Evolutionary conservation across 2,113 vertebrate genomes (phyloP).

Genomic region (rat (Rattus norvegicus)): GRCr8 NC_086024.1:33565001-33565500

Average conservation of each 20-base stretch:
- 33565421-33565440: not conserved
- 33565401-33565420: slow-evolving; percentile 4
- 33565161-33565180: not conserved
- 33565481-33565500: not conserved
- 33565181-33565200: not conserved
- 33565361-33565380: not conserved
- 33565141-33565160: not conserved
- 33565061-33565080: not conserved
- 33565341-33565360: not conserved
- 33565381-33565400: not conserved
- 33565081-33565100: not conserved
- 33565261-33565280: not conserved
- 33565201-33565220: not conserved
- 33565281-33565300: not conserved
- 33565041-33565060: not conserved
- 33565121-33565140: not conserved
- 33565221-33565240: not conserved
- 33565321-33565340: not conserved
- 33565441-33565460: not conserved
- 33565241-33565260: not conserved
- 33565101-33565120: not conserved
- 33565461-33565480: slow-evolving; percentile 11
- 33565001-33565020: not conserved
- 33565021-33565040: no score
- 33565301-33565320: not conserved